Evolutionary conservation across 2,888 invertebrate species (phyloP), one percentile per base, ranked within the genome.

Genomic region (Unio delphinus): DNA sequence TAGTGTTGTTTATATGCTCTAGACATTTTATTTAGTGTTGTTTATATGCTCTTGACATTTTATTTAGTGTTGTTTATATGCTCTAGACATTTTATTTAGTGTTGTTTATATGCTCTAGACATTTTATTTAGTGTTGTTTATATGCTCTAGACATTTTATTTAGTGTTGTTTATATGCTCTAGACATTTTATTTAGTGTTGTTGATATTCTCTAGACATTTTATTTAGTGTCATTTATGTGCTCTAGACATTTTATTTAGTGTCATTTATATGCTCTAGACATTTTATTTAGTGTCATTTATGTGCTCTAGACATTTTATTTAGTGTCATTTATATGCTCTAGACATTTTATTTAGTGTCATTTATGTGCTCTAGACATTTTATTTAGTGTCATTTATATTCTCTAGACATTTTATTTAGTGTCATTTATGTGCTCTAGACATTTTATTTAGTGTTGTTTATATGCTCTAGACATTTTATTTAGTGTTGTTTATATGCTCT

Each of bases 71-170:
- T 0, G 11, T 34, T 58, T 6, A 8, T 58, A 0, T 23, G 23
- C 1, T n/a, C 8, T 58, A 61, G 6, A 61, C 28, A 4, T 63
- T 30, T 20, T 64, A 23, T 56, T 23, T n/a, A 15, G 54, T 58
- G 34, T 20, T 15, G 23, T 54, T 70, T 45, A 63, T 74, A 70
- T 64, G 72, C 90, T 91, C 64, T 89, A 94, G 95, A 96, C 90
- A 7, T 34, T 58, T 58, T 58, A 6, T n/a, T 58, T n/a, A 58
- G n/a, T 58, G 20, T 3, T 2, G 3, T 57, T 4, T 23, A 57
- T 57, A 2, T 3, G 3, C 3, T 20, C 4, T 57, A 57, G n/a
- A 20, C 57, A 20, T 57, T 57, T 57, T 23, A 57, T n/a, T 23
- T n/a, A 57, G 2, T 57, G 58, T 58, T 1, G 15, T 23, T 58